Evolutionary conservation across 2,797 vertebrate genomes (phyloP).

Genomic region (Pogoniulus pusillus): DNA sequence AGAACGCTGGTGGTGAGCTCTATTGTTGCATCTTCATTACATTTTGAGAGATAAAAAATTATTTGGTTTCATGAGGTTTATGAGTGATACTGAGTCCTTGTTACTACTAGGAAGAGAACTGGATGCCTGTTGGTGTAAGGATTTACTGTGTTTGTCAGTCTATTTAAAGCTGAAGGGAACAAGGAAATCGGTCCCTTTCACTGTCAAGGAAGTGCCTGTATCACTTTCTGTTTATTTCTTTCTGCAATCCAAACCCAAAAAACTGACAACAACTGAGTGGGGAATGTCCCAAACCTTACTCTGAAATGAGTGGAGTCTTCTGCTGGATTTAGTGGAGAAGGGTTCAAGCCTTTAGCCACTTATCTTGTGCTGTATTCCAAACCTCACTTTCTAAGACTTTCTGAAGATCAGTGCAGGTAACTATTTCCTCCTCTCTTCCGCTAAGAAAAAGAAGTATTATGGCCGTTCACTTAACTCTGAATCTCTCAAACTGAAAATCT

Average conservation of each 20-base stretch:
- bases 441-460: not conserved
- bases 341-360: not conserved
- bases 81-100: not conserved
- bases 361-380: not conserved
- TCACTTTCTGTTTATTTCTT: constrained; percentile 24
- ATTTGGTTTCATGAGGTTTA: not conserved
- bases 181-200: not conserved
- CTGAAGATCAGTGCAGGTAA: constrained; percentile 37
- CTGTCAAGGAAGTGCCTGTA: not conserved
- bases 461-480: not conserved
- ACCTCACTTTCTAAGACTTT: constrained; percentile 20
- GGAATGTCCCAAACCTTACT: not conserved
- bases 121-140: not conserved
- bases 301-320: not conserved
- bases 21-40: not conserved
- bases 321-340: not conserved
- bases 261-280: not conserved
- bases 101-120: not conserved
- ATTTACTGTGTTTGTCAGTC: not conserved
- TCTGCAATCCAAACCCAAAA: not conserved
- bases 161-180: constrained; percentile 17
- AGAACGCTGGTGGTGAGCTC: not conserved
- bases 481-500: constrained; percentile 5
- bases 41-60: not conserved
- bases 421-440: not conserved